Evolutionary conservation across 2,797 vertebrate species (phyloP).

Genomic region (Cryptoprocta ferox): DNA sequence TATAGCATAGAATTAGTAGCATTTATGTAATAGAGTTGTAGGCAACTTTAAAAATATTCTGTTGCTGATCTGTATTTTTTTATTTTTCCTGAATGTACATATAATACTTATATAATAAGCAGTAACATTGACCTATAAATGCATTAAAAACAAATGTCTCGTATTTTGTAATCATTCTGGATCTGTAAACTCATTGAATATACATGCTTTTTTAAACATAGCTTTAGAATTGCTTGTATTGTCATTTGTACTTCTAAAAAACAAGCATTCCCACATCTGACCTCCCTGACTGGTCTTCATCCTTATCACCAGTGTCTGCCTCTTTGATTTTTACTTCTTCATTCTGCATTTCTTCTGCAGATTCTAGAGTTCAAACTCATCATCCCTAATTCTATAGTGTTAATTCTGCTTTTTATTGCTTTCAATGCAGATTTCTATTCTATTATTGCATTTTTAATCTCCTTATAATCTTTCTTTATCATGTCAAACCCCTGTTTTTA

Average conservation of each 20-base stretch:
- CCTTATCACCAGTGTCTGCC: neutral
- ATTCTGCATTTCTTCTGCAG: neutral
- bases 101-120: neutral
- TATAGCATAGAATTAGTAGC: neutral
- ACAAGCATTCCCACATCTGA: neutral
- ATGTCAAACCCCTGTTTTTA: conserved; percentile 26
- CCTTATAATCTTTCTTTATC: conserved; percentile 63
- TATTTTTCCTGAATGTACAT: neutral
- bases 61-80: neutral
- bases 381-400: conserved; percentile 21
- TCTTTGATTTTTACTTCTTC: neutral
- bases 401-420: conserved; percentile 54
- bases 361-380: conserved; percentile 38
- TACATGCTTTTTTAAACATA: neutral
- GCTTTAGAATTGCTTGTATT: neutral
- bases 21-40: neutral
- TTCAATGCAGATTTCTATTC: conserved; percentile 56
- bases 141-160: neutral
- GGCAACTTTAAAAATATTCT: conserved; percentile 12
- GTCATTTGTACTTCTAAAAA: neutral
- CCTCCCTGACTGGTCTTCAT: neutral
- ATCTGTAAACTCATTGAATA: neutral
- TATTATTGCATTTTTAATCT: conserved; percentile 64
- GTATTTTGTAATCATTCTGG: conserved; percentile 11
- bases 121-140: neutral